Conservation (phyloP, 2,888 invertebrate species). For the Dendrolimus houi region DNA sequence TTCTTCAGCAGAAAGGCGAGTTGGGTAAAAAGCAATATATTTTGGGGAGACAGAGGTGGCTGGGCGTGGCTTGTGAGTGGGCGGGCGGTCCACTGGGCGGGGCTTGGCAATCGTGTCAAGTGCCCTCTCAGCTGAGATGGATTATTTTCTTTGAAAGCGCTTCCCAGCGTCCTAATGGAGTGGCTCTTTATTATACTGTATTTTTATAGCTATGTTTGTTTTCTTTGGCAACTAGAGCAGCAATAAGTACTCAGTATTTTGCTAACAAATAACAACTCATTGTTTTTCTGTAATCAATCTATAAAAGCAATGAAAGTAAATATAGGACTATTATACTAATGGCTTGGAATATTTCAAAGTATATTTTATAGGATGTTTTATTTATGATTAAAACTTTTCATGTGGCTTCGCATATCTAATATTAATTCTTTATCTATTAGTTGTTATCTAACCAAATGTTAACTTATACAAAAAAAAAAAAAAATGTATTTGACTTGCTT, state of each 20-base stretch:
- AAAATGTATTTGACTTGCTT: no score
- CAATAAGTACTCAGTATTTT: not conserved
- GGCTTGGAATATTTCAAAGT: no score
- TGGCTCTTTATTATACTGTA: conserved; percentile 11
- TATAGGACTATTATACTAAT: no score
- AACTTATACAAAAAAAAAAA: no score
- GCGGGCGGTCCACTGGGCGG: conserved; percentile 40
- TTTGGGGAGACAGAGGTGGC: conserved; percentile 15
- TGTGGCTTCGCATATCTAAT: no score
- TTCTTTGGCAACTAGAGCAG: not conserved
- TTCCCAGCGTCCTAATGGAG: conserved; percentile 27
- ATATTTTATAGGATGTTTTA: no score
- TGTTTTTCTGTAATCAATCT: no score
- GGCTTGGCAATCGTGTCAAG: conserved; percentile 47
- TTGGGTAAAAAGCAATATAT: conserved; percentile 5
- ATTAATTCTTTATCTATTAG: no score
- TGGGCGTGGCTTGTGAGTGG: conserved; percentile 30
- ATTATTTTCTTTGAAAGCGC: conserved; percentile 37
- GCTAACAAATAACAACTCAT: not conserved
- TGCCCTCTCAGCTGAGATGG: conserved; percentile 20
- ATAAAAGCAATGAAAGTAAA: no score
- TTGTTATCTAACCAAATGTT: no score
- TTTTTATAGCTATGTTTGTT: not conserved
- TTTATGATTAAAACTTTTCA: no score
- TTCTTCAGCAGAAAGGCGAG: not conserved